These are phyloP conservation scores for Acanthoscelides obtectus DNA, from an alignment of 2,888 invertebrate genomes.

Conservation along the genomic window DNA sequence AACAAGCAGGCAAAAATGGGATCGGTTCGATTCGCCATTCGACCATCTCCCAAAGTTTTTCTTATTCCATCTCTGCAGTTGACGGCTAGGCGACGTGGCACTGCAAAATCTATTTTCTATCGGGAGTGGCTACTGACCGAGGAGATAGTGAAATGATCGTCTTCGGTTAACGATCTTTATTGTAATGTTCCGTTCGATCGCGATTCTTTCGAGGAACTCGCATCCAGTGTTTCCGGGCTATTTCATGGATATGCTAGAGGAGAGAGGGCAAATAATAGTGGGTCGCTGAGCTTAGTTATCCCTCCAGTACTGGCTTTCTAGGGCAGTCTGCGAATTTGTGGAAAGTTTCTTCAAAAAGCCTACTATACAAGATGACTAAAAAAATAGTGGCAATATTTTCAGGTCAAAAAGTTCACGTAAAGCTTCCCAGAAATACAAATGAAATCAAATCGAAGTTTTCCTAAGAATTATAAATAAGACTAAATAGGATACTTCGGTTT, in stretches of 20 bases:
- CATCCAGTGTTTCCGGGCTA: not conserved
- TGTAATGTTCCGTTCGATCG: conserved; percentile 20
- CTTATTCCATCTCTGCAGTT: conserved; percentile 3
- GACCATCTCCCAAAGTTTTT: conserved; percentile 5
- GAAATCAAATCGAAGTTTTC: too few species aligned
- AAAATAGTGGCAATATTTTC: too few species aligned
- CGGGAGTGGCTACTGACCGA: conserved; percentile 32
- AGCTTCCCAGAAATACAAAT: too few species aligned
- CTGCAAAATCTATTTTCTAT: conserved; percentile 31
- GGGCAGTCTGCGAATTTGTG: not conserved
- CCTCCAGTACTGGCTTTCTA: not conserved
- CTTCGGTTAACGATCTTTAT: conserved; percentile 37
- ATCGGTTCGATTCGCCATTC: conserved; percentile 15
- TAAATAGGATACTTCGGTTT: too few species aligned
- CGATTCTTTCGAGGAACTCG: not conserved
- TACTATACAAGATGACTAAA: too few species aligned
- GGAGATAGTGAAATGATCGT: conserved; percentile 37
- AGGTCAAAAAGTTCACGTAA: too few species aligned
- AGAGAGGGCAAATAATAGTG: not conserved
- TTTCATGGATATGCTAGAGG: not conserved
- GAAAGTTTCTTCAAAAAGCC: not conserved
- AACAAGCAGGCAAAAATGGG: conserved; percentile 14
- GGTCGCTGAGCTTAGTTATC: too few species aligned
- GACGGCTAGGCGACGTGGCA: conserved; percentile 19
- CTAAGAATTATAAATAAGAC: too few species aligned